phyloP scores from a whole-genome alignment of 23 tunicate genomes.

The Corella eumyota region DNA sequence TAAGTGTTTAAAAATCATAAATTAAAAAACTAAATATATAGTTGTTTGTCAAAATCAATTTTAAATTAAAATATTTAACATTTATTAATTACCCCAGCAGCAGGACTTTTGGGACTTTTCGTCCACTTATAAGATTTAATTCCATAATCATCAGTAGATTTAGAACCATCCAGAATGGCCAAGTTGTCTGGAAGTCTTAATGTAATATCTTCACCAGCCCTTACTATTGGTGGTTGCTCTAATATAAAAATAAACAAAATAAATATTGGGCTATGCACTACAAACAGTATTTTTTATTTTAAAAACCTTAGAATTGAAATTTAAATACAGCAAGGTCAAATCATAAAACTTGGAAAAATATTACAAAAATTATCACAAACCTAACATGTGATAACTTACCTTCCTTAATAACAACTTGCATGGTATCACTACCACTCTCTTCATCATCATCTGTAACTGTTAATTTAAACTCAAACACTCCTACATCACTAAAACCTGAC shows the following conservation, averaged over 20 bases:
- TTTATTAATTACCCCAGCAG: slow-evolving; percentile 77
- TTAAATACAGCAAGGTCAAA: too few relatives aligned
- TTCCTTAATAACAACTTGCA: slow-evolving; percentile 37
- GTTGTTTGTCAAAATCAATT: too few relatives aligned
- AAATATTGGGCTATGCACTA: not conserved
- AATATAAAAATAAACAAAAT: not conserved
- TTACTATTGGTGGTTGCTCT: slow-evolving; percentile 69
- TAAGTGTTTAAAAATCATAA: not conserved
- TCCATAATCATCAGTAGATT: slow-evolving; percentile 69
- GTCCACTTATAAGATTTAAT: slow-evolving; percentile 48
- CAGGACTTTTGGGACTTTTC: slow-evolving; percentile 35
- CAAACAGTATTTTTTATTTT: too few relatives aligned
- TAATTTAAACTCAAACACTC: slow-evolving; percentile 36
- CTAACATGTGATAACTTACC: slow-evolving; percentile 11
- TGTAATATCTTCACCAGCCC: slow-evolving; percentile 50
- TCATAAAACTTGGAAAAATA: not conserved
- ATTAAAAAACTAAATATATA: too few relatives aligned
- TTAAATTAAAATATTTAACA: too few relatives aligned
- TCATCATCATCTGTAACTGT: slow-evolving; percentile 78
- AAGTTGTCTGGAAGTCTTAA: slow-evolving; percentile 62
- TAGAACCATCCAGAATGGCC: slow-evolving; percentile 36
- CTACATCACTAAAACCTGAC: slow-evolving; percentile 31
- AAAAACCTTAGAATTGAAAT: too few relatives aligned
- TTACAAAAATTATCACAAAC: not conserved
- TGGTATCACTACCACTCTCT: slow-evolving; percentile 12